Conservation (phyloP, 2,113 vertebrate genomes). For the Scortum barcoo region DNA sequence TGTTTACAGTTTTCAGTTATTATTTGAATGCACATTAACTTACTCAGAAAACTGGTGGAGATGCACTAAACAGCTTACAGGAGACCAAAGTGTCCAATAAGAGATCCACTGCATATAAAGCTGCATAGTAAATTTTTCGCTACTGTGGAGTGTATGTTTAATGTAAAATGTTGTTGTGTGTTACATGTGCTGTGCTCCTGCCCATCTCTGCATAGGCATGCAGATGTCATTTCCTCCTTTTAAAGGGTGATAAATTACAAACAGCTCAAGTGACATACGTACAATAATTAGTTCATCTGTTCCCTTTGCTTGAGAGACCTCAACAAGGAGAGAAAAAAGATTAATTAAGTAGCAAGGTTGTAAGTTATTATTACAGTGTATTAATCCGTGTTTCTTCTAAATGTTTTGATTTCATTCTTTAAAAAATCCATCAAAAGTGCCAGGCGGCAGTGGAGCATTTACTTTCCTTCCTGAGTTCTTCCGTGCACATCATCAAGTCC, state of each 20-base stretch:
- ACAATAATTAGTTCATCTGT: conserved; percentile 19
- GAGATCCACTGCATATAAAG: conserved; percentile 26
- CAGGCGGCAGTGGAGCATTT: conserved; percentile 1
- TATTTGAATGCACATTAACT: not conserved
- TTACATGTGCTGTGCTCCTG: conserved; percentile 22
- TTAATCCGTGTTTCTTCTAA: conserved; percentile 2
- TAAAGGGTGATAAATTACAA: conserved; percentile 53
- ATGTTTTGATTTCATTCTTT: conserved; percentile 14
- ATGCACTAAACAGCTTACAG: conserved; percentile 25
- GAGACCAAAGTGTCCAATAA: not conserved
- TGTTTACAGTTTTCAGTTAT: not conserved
- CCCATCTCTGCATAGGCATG: conserved; percentile 37
- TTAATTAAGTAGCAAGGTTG: conserved; percentile 15
- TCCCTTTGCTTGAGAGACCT: conserved; percentile 19
- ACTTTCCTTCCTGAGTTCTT: conserved; percentile 45
- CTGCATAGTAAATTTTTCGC: not conserved
- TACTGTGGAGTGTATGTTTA: not conserved
- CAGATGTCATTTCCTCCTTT: conserved; percentile 32
- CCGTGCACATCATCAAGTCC: conserved; percentile 3
- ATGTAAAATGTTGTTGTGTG: conserved; percentile 24
- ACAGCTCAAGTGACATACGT: conserved; percentile 21
- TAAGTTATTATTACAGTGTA: conserved; percentile 14
- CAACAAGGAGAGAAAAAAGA: conserved; percentile 25
- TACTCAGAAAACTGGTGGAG: not conserved
- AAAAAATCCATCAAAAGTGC: conserved; percentile 41